Conservation (phyloP, 2,797 vertebrate species). For the Pristis pectinata region DNA sequence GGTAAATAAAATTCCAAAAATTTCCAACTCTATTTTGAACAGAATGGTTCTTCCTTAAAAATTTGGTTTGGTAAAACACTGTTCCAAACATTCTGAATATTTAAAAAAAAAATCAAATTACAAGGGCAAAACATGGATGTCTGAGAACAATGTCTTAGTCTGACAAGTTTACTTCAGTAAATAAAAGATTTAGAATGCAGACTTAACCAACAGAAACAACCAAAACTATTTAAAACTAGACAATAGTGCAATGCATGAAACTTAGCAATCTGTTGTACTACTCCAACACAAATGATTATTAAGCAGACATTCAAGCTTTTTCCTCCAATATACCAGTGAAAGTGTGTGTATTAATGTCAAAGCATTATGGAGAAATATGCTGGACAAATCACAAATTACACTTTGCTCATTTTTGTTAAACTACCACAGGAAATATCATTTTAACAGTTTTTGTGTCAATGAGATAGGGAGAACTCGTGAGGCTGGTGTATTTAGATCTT, state of each 20-base stretch:
- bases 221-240: neutral
- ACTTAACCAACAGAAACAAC: neutral
- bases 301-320: neutral
- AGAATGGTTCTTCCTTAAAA: constrained; percentile 45
- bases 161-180: neutral
- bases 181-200: neutral
- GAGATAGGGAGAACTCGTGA: too few relatives aligned
- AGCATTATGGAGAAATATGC: neutral
- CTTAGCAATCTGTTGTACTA: neutral
- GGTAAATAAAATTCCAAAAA: constrained; percentile 39
- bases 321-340: neutral
- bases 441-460: neutral
- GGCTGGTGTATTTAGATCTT: too few relatives aligned
- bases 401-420: neutral
- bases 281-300: neutral
- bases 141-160: neutral
- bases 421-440: neutral
- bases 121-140: too few relatives aligned
- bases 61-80: neutral
- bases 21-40: constrained; percentile 35
- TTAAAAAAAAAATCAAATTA: neutral
- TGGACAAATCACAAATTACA: neutral
- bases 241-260: neutral
- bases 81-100: neutral
- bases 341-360: neutral